Base-by-base conservation (phyloP, 2,888 invertebrate species). In the Toxonevra muliebris region DNA sequence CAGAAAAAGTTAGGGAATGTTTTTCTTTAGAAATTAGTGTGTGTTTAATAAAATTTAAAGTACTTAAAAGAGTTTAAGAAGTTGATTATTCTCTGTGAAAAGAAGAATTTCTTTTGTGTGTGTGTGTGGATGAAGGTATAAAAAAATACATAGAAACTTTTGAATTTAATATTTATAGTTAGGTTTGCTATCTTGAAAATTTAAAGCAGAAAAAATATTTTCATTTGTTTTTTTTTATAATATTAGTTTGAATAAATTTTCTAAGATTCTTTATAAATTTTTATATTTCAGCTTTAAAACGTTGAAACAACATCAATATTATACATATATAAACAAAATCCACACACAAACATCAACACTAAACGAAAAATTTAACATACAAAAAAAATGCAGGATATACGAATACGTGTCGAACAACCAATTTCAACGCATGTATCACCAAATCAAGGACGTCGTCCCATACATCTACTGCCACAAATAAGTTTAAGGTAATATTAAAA, bases 331-430 rank as follows among this genome's bases (percentile, higher is more conserved):
- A 41, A 41, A 17, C 19, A 43, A 41, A 1, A 7, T 30, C 30
- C 7, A 4, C 30, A 30, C 7, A 30, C 30, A 30, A 30, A 7
- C 30, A 30, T 15, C 17, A n/a, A 4, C 19, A 19, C 3, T 53
- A 17, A 53, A 17, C 53, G 11, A 53, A 12, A 53, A 53, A 53
- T 17, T 43, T 53, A 9, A 4, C n/a, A 53, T 9, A 53, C 19
- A 17, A 1, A 53, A 53, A 72, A 69, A 17, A 75, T 75, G 75
- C 74, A 74, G 59, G 75, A 75, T 61, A 74, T 75, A 65, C 74
- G 74, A 52, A 65, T 75, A 41, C 74, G 75, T 19, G 72, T 75
- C 17, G 74, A 75, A 63, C 75, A 74, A 9, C 66, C 67, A 42
- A 64, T 64, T 11, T 40, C 63, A 19, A 45, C 60, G n/a, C 67